A percentile compares a stretch with the other conserved stretches of the same genome.
These are phyloP conservation scores for Montipora sp. DNA, from an alignment of 64 coral and sea anemone species.

Conservation along the genomic window DNA sequence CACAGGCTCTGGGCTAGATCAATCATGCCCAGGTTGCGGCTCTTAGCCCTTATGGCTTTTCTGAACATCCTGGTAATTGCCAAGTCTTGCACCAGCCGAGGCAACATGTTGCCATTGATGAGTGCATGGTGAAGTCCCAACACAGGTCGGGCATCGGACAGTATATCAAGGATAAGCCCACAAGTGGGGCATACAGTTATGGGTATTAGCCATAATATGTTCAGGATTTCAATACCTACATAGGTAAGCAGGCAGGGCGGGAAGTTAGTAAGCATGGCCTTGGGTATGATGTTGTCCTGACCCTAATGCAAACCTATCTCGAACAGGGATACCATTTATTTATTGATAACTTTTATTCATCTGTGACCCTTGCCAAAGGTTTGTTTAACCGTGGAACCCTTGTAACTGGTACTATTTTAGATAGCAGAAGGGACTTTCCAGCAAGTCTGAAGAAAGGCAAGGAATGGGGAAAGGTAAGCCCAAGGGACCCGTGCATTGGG, in stretches of 20 bases:
- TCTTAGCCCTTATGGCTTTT: constrained; percentile 51
- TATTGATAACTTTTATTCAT: constrained; percentile 58
- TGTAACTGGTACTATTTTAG: too few relatives aligned
- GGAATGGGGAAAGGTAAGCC: too few relatives aligned
- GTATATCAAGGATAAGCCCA: constrained; percentile 67
- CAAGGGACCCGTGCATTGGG: too few relatives aligned
- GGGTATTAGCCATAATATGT: constrained; percentile 31
- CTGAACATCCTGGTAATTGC: constrained; percentile 49
- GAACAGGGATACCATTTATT: constrained; percentile 55
- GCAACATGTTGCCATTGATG: constrained; percentile 67
- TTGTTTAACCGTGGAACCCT: constrained; percentile 5
- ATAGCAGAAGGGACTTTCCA: too few relatives aligned
- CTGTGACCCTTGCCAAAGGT: constrained; percentile 39
- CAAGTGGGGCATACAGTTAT: constrained; percentile 61
- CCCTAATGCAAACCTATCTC: constrained; percentile 5
- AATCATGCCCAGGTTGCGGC: constrained; percentile 39
- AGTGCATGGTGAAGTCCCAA: constrained; percentile 64
- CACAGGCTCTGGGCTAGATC: constrained; percentile 68
- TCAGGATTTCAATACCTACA: constrained; percentile 20
- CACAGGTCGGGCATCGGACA: constrained; percentile 67
- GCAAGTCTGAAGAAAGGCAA: too few relatives aligned
- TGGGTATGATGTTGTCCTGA: constrained; percentile 39
- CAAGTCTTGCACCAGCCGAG: not conserved
- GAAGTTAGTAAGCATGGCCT: constrained; percentile 55
- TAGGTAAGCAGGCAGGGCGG: not conserved